These are phyloP conservation scores for Azorinus chamasolen DNA, from an alignment of 2,888 invertebrate species.

Conservation along the genomic window DNA sequence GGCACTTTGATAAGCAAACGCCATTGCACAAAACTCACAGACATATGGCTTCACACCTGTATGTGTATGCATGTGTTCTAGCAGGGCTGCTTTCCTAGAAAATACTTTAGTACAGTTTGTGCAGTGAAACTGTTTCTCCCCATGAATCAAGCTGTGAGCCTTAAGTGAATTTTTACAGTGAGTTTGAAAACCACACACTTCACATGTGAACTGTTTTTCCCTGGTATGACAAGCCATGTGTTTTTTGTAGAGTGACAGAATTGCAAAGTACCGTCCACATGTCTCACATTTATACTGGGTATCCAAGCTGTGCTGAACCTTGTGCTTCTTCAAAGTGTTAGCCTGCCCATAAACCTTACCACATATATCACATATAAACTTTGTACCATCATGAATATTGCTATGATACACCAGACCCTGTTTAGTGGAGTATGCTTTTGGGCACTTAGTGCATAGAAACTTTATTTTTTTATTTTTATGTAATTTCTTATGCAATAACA, in stretches of 20 bases:
- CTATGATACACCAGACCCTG: not conserved
- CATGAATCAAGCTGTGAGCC: not conserved
- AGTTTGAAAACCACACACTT: conserved; percentile 1
- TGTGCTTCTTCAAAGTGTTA: not conserved
- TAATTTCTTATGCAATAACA: too few species aligned
- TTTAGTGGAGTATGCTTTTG: not conserved
- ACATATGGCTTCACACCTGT: not conserved
- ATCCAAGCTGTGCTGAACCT: not conserved
- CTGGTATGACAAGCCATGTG: conserved; percentile 5
- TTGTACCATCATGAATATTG: conserved; percentile 2
- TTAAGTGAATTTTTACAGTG: not conserved
- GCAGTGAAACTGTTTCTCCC: not conserved
- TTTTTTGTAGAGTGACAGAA: not conserved
- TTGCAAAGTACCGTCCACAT: conserved; percentile 1
- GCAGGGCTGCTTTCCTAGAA: conserved; percentile 2
- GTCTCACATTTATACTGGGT: not conserved
- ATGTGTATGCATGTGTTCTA: conserved; percentile 6
- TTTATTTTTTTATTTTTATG: not conserved
- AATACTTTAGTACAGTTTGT: not conserved
- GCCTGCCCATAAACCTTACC: not conserved
- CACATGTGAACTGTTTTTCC: conserved; percentile 12
- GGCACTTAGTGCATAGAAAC: too few species aligned
- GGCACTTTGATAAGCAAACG: conserved; percentile 2
- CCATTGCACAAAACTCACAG: conserved; percentile 6
- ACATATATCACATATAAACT: not conserved